These are phyloP conservation scores for Xiphias gladius DNA, from an alignment of 2,113 vertebrate genomes.

Conservation along the genomic window DNA sequence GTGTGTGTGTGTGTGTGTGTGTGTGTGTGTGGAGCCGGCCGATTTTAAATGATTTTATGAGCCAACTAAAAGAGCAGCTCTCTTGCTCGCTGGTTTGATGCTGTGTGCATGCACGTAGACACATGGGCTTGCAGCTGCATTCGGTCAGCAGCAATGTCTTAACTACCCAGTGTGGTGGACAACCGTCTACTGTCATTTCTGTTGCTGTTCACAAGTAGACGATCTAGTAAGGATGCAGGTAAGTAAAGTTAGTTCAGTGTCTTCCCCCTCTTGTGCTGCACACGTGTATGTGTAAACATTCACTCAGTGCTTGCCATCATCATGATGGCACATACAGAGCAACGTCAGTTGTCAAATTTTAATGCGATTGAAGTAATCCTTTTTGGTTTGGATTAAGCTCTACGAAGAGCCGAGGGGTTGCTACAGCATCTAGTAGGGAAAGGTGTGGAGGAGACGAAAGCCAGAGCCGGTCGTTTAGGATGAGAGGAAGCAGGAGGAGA, in stretches of 20 bases:
- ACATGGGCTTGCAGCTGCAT: slow-evolving; percentile 21
- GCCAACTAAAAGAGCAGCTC: slow-evolving; percentile 66
- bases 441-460: slow-evolving; percentile 49
- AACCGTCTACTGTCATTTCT: slow-evolving; percentile 37
- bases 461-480: slow-evolving; percentile 36
- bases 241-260: slow-evolving; percentile 20
- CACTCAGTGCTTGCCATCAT: slow-evolving; percentile 31
- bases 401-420: slow-evolving; percentile 21
- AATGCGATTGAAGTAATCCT: slow-evolving; percentile 57
- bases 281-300: slow-evolving; percentile 33
- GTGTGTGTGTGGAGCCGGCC: slow-evolving; percentile 29
- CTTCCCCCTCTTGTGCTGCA: slow-evolving; percentile 11
- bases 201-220: slow-evolving; percentile 23
- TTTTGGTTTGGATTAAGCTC: slow-evolving; percentile 59
- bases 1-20: slow-evolving; percentile 28
- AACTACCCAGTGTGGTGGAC: slow-evolving; percentile 26
- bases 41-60: slow-evolving; percentile 74
- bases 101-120: slow-evolving; percentile 24
- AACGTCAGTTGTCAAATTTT: slow-evolving; percentile 53
- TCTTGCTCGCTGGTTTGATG: slow-evolving; percentile 50
- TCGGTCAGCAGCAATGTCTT: slow-evolving; percentile 38
- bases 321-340: slow-evolving; percentile 29
- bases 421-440: background rate
- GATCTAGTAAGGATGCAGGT: background rate
- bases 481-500: slow-evolving; percentile 43